These are phyloP conservation scores for Melanophora roralis DNA, from an alignment of 2,888 invertebrate genomes.

Conservation along the genomic window DNA sequence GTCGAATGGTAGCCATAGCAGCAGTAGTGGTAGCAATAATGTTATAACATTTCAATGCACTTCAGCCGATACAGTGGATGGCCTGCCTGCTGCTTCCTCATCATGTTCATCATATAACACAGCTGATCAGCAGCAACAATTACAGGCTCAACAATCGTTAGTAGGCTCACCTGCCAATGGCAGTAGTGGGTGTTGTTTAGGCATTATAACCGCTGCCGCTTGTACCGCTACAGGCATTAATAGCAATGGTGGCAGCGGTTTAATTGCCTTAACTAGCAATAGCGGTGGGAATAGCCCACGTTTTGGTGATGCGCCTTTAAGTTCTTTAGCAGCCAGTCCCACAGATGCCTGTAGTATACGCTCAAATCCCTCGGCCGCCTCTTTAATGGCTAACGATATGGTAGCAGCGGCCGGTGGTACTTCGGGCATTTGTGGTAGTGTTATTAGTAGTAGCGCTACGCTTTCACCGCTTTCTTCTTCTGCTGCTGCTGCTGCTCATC, in stretches of 20 bases:
- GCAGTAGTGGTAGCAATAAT: slow-evolving; percentile 73
- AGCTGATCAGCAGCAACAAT: slow-evolving; percentile 31
- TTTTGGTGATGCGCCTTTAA: slow-evolving; percentile 70
- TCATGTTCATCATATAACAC: slow-evolving; percentile 39
- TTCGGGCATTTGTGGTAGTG: slow-evolving; percentile 44
- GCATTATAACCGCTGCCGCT: slow-evolving; percentile 28
- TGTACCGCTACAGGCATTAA: slow-evolving; percentile 50
- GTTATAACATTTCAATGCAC: slow-evolving; percentile 74
- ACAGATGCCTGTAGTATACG: slow-evolving; percentile 75
- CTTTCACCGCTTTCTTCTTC: slow-evolving; percentile 76
- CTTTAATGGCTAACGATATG: slow-evolving; percentile 71
- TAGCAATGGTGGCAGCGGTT: slow-evolving; percentile 48
- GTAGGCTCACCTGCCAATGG: slow-evolving; percentile 57
- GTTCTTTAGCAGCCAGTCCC: slow-evolving; percentile 75
- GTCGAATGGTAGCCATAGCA: slow-evolving; percentile 72
- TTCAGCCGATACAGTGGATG: slow-evolving; percentile 65
- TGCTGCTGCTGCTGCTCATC: slow-evolving; percentile 75
- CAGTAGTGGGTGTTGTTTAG: slow-evolving; percentile 48
- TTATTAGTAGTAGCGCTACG: slow-evolving; percentile 67
- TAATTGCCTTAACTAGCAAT: slow-evolving; percentile 60
- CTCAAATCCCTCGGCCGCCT: slow-evolving; percentile 76
- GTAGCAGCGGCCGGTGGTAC: slow-evolving; percentile 54
- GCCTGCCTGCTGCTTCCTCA: slow-evolving; percentile 44
- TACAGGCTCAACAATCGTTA: slow-evolving; percentile 61
- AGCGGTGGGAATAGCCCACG: slow-evolving; percentile 66